A percentile compares a stretch with the other conserved stretches of the same genome.
phyloP scores from a whole-genome alignment of 1,140 invertebrate species.

The Magallana gigas region DNA sequence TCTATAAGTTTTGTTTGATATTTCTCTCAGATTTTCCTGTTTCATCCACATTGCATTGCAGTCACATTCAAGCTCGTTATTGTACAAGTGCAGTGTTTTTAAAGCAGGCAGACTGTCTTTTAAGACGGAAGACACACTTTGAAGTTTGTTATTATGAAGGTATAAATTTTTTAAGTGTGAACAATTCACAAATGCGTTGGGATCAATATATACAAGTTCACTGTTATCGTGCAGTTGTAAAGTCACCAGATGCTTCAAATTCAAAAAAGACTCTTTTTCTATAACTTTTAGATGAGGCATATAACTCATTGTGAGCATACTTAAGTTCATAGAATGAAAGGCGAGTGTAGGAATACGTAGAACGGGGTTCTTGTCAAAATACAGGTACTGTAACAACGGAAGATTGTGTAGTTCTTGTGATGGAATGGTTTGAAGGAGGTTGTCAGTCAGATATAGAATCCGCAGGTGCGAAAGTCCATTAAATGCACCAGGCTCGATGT shows the following conservation, averaged over 20 bases:
- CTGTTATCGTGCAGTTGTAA: slow-evolving; percentile 78
- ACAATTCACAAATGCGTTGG: slow-evolving; percentile 75
- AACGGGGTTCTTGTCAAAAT: slow-evolving; percentile 71
- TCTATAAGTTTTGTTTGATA: slow-evolving; percentile 47
- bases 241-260: slow-evolving; percentile 74
- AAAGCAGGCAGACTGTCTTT: slow-evolving; percentile 68
- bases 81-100: slow-evolving; percentile 76
- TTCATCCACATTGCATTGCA: slow-evolving; percentile 80
- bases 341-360: slow-evolving; percentile 70
- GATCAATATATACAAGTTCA: slow-evolving; percentile 78
- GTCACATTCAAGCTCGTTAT: slow-evolving; percentile 80
- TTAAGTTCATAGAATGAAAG: slow-evolving; percentile 74
- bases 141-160: slow-evolving; percentile 78
- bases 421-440: slow-evolving; percentile 63
- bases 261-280: slow-evolving; percentile 78
- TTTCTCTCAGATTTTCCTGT: slow-evolving; percentile 60
- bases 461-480: slow-evolving; percentile 63
- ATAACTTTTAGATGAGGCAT: slow-evolving; percentile 77
- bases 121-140: slow-evolving; percentile 72
- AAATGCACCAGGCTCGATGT: slow-evolving; percentile 65
- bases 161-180: slow-evolving; percentile 75
- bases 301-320: slow-evolving; percentile 74
- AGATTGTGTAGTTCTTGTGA: slow-evolving; percentile 63
- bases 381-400: slow-evolving; percentile 67
- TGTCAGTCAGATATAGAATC: slow-evolving; percentile 70